Percentiles rank a stretch among this genome's conserved stretches.
phyloP scores from a whole-genome alignment of 2,888 invertebrate genomes.

The Achlya flavicornis region DNA sequence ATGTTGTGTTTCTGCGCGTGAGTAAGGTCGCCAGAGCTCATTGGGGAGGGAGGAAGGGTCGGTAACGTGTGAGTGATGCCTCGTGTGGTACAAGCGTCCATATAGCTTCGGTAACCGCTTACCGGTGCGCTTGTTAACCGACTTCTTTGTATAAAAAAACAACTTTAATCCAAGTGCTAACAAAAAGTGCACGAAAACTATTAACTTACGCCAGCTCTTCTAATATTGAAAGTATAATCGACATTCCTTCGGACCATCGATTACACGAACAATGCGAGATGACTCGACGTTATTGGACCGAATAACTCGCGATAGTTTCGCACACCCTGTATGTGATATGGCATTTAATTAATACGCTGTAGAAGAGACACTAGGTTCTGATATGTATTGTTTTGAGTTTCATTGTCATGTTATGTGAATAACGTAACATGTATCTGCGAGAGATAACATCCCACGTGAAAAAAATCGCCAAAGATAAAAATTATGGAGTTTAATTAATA shows the following conservation, averaged over 20 bases:
- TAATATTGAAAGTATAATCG: background rate
- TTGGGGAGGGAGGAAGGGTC: too few species aligned
- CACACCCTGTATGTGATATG: slow-evolving; percentile 6
- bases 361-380: background rate
- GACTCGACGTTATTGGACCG: slow-evolving; percentile 26
- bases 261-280: slow-evolving; percentile 24
- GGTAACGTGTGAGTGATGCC: too few species aligned
- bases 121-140: too few species aligned
- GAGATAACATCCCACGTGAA: too few species aligned
- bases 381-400: background rate
- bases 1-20: too few species aligned
- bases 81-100: too few species aligned
- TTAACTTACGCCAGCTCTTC: background rate
- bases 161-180: too few species aligned
- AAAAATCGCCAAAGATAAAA: too few species aligned
- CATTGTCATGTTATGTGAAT: background rate
- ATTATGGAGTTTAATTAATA: too few species aligned
- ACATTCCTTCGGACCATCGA: slow-evolving; percentile 17
- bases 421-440: background rate
- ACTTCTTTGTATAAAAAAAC: too few species aligned
- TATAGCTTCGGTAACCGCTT: too few species aligned
- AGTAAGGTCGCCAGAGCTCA: too few species aligned
- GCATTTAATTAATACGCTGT: slow-evolving; percentile 8
- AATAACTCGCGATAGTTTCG: slow-evolving; percentile 20
- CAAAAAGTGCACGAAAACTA: background rate